Evolutionary conservation across 2,113 vertebrate species (phyloP).

Genomic region (Mormyrus iriodes): DNA sequence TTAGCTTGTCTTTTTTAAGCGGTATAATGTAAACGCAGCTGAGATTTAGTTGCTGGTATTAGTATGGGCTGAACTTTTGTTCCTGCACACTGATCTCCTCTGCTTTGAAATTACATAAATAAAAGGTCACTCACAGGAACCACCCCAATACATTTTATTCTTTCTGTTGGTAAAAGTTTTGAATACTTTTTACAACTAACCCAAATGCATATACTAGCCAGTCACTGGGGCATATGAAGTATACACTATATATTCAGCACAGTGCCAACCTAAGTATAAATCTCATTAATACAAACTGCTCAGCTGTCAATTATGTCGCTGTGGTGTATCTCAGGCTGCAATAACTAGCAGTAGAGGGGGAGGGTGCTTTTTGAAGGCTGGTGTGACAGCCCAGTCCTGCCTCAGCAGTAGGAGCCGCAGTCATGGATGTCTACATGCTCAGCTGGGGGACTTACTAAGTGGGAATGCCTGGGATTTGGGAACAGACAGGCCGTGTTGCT

Average conservation of each 20-base stretch:
- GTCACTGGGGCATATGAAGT: background rate
- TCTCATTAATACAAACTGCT: background rate
- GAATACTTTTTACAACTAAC: background rate
- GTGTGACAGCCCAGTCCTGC: background rate
- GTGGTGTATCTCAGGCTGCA: background rate
- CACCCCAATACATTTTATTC: background rate
- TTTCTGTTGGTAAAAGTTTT: background rate
- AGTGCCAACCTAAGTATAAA: background rate
- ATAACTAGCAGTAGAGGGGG: no score
- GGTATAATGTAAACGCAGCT: background rate
- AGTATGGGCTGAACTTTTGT: background rate
- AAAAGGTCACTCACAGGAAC: background rate
- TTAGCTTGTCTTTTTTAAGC: background rate
- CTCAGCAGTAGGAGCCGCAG: background rate
- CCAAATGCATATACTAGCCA: background rate
- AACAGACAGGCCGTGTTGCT: background rate
- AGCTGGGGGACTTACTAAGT: background rate
- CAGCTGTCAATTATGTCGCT: background rate
- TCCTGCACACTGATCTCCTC: background rate
- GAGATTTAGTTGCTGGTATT: background rate
- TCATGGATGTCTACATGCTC: background rate
- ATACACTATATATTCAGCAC: background rate
- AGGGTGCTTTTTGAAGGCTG: background rate
- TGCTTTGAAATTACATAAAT: background rate
- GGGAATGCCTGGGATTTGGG: background rate